Percentiles rank a stretch among this genome's conserved stretches.
Evolutionary conservation across 2,113 vertebrate species (phyloP).

Genomic region (Heteronetta atricapilla): DNA sequence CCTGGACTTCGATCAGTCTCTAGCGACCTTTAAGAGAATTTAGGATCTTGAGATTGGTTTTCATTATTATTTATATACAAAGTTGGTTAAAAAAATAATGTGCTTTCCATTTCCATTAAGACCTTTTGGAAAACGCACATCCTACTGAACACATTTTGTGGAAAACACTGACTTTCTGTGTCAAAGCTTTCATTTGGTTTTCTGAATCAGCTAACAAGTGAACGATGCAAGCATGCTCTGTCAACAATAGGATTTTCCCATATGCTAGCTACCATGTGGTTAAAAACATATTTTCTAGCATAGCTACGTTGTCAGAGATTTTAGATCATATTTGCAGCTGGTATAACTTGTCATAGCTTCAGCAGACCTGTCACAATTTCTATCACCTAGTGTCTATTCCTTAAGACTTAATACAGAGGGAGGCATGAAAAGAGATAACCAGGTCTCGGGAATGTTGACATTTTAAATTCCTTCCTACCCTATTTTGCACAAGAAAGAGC

Average conservation of each 20-base stretch:
- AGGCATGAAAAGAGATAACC: slow-evolving; percentile 41
- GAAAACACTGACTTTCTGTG: background rate
- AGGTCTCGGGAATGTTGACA: slow-evolving; percentile 33
- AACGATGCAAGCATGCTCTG: background rate
- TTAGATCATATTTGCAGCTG: background rate
- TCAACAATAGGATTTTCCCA: background rate
- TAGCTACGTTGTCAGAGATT: background rate
- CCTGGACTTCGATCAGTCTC: background rate
- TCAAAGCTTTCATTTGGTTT: background rate
- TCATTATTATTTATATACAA: background rate
- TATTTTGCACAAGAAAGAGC: slow-evolving; percentile 46
- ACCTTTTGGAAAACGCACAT: background rate
- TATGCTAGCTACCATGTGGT: background rate
- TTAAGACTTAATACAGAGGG: background rate
- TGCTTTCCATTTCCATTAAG: background rate
- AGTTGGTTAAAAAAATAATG: background rate
- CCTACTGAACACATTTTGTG: background rate
- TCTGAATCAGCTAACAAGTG: background rate
- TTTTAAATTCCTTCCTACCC: slow-evolving; percentile 56
- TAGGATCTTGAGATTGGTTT: background rate
- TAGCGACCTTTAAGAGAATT: background rate
- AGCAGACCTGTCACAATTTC: background rate
- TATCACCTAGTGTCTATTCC: background rate
- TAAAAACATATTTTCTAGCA: background rate
- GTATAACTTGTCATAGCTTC: background rate